phyloP scores from a whole-genome alignment of 2,113 vertebrate species.

The Psittacara wagleri region DNA sequence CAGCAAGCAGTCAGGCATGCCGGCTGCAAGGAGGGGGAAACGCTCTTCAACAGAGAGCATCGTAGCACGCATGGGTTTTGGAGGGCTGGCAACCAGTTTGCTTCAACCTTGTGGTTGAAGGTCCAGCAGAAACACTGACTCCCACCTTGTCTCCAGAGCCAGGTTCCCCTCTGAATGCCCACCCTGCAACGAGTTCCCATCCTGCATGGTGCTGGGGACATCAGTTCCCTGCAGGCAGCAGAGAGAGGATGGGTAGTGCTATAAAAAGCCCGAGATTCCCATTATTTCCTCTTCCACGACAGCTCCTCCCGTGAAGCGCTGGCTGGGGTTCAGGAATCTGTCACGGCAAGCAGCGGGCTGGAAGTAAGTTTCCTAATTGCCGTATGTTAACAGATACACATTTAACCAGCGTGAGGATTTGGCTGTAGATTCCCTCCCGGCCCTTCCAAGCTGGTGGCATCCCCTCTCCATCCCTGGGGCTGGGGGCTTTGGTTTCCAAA shows the following conservation, averaged over 20 bases:
- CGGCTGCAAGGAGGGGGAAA: accelerated
- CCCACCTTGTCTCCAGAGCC: not conserved
- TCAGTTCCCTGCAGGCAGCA: not conserved
- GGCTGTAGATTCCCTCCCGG: not conserved
- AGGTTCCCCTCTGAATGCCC: not conserved
- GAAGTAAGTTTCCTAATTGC: conserved; percentile 25
- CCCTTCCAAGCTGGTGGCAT: not conserved
- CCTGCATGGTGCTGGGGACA: not conserved
- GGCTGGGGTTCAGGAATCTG: conserved; percentile 53
- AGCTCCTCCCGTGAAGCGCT: not conserved
- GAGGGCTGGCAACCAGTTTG: not conserved
- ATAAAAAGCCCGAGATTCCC: conserved; percentile 33
- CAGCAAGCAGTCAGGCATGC: not conserved
- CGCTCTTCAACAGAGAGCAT: not conserved
- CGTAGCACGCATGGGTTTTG: not conserved
- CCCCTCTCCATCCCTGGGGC: not conserved
- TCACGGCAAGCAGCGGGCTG: conserved; percentile 8
- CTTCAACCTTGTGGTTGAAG: accelerated
- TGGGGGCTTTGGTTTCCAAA: not conserved
- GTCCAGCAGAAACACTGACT: not conserved
- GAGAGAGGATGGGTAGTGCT: not conserved
- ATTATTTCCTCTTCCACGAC: conserved; percentile 15
- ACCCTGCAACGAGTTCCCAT: not conserved
- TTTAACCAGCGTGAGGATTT: accelerated
- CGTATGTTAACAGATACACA: not conserved